Evolutionary conservation across 2,888 invertebrate genomes (phyloP), one percentile per base, ranked within the genome.

Genomic region (Cerceris rybyensis): DNA sequence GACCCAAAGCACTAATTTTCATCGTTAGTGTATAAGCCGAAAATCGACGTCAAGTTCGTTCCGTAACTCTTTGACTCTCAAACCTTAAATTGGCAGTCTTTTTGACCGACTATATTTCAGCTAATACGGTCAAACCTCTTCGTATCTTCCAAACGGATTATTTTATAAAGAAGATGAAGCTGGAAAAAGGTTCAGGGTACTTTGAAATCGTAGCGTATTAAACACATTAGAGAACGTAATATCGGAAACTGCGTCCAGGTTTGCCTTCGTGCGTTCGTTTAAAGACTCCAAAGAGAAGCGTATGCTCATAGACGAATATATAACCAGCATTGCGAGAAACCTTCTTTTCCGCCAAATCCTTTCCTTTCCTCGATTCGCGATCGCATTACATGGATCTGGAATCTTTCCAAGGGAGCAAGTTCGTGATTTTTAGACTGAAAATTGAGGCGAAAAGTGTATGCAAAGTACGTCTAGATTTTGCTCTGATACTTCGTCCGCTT

Each of bases 381-480:
- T 85, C 83, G 79, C 80, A 83, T 86, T 79, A 87, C 84, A 83
- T 65, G 74, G 66, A 79, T 83, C 80, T 86, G 82, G 87, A 86
- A 84, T 77, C 74, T 70, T 78, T 87, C 87, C 80, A 86, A 82
- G 67, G 68, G 78, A 65, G 67, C 71, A 63, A 70, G 69, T 82
- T 72, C 75, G 75, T 80, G 84, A 87, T 86, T 86, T 86, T 83
- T 80, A 71, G 85, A 77, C 79, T 73, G 82, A 83, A 83, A 76
- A 83, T 85, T 82, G 78, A 75, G 69, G 78, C 82, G 83, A 80
- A 77, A 81, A 83, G 85, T 74, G 76, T 82, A 85, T 83, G 85
- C 85, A 85, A 82, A 85, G 85, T 83, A 74, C 69, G 80, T 64
- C 58, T 54, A 81, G 77, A 85, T 84, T 83, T 82, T 79, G 67